These are phyloP conservation scores for Tonatia bakeri DNA, from an alignment of 2,113 vertebrate species.

Conservation along the genomic window DNA sequence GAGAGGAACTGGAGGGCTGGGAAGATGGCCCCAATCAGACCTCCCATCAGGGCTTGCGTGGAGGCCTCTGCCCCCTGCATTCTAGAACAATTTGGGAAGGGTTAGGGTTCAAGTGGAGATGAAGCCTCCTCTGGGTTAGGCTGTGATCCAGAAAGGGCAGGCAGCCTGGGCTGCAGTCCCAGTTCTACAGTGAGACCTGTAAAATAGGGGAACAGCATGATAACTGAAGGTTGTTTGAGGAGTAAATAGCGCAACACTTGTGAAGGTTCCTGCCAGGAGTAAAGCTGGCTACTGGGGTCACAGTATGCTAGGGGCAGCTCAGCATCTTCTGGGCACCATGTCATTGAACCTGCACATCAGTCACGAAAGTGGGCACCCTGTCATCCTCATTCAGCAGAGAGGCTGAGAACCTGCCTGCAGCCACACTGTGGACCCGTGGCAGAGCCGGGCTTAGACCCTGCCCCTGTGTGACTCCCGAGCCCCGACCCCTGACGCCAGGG, in stretches of 20 bases:
- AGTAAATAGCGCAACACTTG: background rate
- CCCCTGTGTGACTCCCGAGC: background rate
- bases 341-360: rapidly evolving
- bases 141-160: background rate
- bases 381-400: background rate
- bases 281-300: background rate
- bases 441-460: background rate
- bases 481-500: background rate
- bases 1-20: background rate
- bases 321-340: background rate
- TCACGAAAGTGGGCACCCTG: no score
- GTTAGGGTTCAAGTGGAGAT: background rate
- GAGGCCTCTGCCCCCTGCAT: background rate
- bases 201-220: background rate
- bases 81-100: background rate
- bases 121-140: background rate
- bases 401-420: background rate
- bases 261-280: background rate
- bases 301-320: background rate
- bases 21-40: background rate
- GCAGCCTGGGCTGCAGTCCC: background rate
- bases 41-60: background rate
- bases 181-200: background rate
- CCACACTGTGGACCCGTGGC: background rate
- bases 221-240: background rate